These are phyloP conservation scores for Pelvicachromis taeniatus DNA, from an alignment of 2,113 vertebrate species.

Conservation along the genomic window DNA sequence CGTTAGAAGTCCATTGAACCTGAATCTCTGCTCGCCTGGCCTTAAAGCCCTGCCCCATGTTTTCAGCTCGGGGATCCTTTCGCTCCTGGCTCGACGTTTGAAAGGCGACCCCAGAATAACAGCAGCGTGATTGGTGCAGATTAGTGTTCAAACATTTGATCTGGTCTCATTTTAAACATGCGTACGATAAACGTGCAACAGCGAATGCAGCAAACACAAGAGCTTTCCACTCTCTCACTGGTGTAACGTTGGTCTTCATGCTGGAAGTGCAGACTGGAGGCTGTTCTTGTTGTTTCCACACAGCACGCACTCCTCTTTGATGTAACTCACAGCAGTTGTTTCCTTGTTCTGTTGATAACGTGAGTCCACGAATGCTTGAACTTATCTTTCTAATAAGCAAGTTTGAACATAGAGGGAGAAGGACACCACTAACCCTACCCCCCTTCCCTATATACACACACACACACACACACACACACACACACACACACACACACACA, in stretches of 20 bases:
- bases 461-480: no score
- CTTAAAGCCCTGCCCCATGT: not conserved
- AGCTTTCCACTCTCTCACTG: not conserved
- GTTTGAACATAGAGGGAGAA: not conserved
- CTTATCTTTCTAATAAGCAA: not conserved
- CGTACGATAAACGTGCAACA: not conserved
- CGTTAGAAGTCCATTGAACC: fast-evolving
- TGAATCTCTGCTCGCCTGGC: not conserved
- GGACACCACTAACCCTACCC: no score
- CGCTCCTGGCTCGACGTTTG: not conserved
- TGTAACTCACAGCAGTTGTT: fast-evolving
- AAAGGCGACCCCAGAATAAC: not conserved
- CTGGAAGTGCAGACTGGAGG: not conserved
- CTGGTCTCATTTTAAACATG: not conserved
- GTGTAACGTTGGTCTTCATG: fast-evolving
- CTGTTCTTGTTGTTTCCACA: fast-evolving
- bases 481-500: no score
- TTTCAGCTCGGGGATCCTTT: not conserved
- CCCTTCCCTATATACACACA: no score
- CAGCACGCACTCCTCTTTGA: fast-evolving
- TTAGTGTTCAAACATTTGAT: fast-evolving
- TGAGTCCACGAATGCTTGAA: not conserved
- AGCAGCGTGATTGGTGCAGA: not conserved
- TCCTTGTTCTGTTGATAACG: not conserved
- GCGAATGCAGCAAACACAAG: not conserved